A percentile compares a stretch with the other conserved stretches of the same genome.
phyloP scores from a whole-genome alignment of 2,797 vertebrate species.

The Rachycentron canadum region DNA sequence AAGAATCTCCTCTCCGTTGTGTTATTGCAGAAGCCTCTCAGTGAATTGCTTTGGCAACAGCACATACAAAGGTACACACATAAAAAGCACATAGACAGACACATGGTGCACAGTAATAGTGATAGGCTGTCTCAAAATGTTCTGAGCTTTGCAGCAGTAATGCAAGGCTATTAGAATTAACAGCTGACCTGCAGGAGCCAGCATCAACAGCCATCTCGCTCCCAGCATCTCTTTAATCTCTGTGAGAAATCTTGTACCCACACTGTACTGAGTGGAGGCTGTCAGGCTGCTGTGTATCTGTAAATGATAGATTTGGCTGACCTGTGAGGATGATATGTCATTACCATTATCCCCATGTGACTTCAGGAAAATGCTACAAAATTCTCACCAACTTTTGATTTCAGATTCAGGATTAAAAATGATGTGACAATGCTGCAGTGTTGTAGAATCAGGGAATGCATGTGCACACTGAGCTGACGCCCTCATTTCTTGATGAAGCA shows the following conservation, averaged over 20 bases:
- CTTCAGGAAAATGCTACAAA: slow-evolving; percentile 1
- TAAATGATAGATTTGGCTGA: neutral
- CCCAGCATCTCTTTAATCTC: slow-evolving; percentile 31
- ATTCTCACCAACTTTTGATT: neutral
- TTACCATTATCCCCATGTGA: neutral
- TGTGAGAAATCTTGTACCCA: slow-evolving; percentile 24
- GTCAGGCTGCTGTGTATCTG: neutral
- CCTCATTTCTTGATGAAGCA: slow-evolving; percentile 39
- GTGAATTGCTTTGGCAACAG: slow-evolving; percentile 51
- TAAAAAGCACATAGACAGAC: neutral
- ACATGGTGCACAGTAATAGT: slow-evolving; percentile 19
- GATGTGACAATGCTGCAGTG: too few species aligned
- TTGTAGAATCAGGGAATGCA: neutral
- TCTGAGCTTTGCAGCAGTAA: slow-evolving; percentile 48
- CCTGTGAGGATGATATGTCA: neutral
- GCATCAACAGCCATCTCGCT: slow-evolving; percentile 41
- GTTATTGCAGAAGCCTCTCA: slow-evolving; percentile 40
- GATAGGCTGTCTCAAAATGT: slow-evolving; percentile 45
- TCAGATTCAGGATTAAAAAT: neutral
- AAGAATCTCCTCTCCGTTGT: slow-evolving; percentile 50
- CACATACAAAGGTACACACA: slow-evolving; percentile 36
- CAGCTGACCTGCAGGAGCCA: slow-evolving; percentile 67
- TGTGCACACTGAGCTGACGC: slow-evolving; percentile 5
- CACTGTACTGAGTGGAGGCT: neutral
- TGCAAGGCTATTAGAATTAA: slow-evolving; percentile 55